These are phyloP conservation scores for Trileptium ribeirensis DNA, from an alignment of 2,888 invertebrate species.

Conservation along the genomic window DNA sequence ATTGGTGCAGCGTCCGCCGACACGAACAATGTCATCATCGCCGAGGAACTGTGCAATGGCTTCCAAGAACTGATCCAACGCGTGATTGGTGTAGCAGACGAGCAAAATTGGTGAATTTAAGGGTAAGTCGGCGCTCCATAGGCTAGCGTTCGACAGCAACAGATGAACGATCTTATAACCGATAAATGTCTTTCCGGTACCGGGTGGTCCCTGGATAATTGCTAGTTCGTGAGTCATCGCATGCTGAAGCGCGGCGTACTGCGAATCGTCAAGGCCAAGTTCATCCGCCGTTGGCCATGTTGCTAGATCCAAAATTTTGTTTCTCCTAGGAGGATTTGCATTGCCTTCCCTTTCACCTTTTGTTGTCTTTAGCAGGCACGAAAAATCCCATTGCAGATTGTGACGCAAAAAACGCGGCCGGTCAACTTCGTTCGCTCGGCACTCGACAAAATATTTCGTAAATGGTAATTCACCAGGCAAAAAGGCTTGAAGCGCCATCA, in stretches of 20 bases:
- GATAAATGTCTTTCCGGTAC: constrained; percentile 75
- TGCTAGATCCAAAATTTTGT: not conserved
- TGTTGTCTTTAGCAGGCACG: not conserved
- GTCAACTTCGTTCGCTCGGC: constrained; percentile 24
- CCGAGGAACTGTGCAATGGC: constrained; percentile 52
- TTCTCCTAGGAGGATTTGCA: too few relatives aligned
- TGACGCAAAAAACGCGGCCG: not conserved
- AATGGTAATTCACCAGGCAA: constrained; percentile 51
- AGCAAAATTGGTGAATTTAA: constrained; percentile 62
- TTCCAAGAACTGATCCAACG: constrained; percentile 74
- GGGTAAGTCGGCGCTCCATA: not conserved
- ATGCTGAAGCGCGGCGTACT: constrained; percentile 62
- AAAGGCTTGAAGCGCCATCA: constrained; percentile 63
- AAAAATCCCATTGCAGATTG: not conserved
- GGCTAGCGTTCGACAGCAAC: not conserved
- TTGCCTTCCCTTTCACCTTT: not conserved
- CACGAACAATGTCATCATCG: not conserved
- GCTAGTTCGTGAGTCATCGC: constrained; percentile 67
- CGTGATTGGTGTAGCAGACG: constrained; percentile 77
- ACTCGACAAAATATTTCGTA: constrained; percentile 43
- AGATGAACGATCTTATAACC: constrained; percentile 67
- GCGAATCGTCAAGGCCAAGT: constrained; percentile 62
- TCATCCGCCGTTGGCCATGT: constrained; percentile 56
- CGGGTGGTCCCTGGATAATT: constrained; percentile 78
- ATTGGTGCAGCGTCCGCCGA: not conserved